phyloP scores from a whole-genome alignment of 2,888 invertebrate genomes.

The Julus scandinavius region DNA sequence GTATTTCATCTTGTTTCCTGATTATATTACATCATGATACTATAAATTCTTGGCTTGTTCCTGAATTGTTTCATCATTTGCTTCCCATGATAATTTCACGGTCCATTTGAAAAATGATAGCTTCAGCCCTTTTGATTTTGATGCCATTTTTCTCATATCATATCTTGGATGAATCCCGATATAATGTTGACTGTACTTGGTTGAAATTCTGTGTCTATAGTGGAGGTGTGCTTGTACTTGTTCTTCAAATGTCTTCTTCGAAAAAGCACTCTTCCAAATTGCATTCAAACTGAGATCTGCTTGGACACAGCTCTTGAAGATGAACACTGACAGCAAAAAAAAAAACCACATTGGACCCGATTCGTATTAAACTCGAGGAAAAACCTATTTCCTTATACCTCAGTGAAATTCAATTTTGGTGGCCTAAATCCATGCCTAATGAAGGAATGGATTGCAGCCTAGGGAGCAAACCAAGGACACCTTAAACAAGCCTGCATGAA shows the following conservation, averaged over 20 bases:
- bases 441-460: constrained; percentile 12
- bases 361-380: constrained; percentile 33
- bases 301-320: neutral
- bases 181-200: neutral
- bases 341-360: neutral
- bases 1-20: no score
- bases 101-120: no score
- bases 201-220: neutral
- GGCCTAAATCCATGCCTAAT: constrained; percentile 19
- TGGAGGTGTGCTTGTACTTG: neutral
- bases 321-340: constrained; percentile 17
- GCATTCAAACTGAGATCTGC: constrained; percentile 6
- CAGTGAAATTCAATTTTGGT: constrained; percentile 33
- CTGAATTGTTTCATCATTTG: no score
- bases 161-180: neutral
- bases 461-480: neutral
- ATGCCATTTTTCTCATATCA: neutral
- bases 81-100: no score
- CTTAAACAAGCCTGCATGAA: neutral
- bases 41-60: no score
- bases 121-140: no score
- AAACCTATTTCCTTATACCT: neutral
- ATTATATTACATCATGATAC: no score
- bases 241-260: neutral
- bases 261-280: constrained; percentile 24